Base-by-base conservation (phyloP, 2,888 invertebrate genomes). In the Apomyelois bistriatella region DNA sequence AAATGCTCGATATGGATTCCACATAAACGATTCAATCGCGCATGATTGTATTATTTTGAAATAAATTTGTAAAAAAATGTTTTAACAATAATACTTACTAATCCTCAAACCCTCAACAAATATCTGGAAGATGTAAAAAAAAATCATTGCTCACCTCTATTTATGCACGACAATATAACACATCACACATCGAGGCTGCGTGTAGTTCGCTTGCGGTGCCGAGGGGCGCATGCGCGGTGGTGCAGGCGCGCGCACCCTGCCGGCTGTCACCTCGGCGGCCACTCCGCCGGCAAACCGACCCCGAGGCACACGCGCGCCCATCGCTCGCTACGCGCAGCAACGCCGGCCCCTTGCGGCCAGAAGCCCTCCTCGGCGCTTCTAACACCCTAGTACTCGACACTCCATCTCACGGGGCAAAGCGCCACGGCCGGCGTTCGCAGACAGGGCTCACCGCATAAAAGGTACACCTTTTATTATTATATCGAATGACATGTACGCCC, bases 271-370 rank as follows among this genome's bases (percentile, higher is more conserved):
- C 58, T 54, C 62, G 61, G 61, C 60, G 47, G 61, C 74, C 88
- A 89, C 84, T 88, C 85, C 87, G 83, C 86, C 89, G 88, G 84
- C 82, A 82, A 70, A 78, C 79, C 80, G 81, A 81, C 76, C 80
- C 73, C 77, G 74, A 81, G 80, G 72, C 72, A 85, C 80, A 84
- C 87, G 85, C 83, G 79, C 81, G 78, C 75, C 76, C 71, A 70
- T 73, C 80, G 82, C 79, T 77, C 83, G 82, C 84, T 70, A 72
- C 76, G 77, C 81, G 76, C 68, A 83, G 84, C 84, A 82, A 85
- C 87, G 85, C 88, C 87, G 87, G 89, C 88, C 89, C 85, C 73
- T 80, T 67, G 86, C 84, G 87, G 86, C 88, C 84, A 75, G 86
- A 80, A 85, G 86, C 86, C 85, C 84, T 79, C 74, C 75, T 74